Conservation (phyloP, 2,888 invertebrate species). For the Esperia sulphurella region DNA sequence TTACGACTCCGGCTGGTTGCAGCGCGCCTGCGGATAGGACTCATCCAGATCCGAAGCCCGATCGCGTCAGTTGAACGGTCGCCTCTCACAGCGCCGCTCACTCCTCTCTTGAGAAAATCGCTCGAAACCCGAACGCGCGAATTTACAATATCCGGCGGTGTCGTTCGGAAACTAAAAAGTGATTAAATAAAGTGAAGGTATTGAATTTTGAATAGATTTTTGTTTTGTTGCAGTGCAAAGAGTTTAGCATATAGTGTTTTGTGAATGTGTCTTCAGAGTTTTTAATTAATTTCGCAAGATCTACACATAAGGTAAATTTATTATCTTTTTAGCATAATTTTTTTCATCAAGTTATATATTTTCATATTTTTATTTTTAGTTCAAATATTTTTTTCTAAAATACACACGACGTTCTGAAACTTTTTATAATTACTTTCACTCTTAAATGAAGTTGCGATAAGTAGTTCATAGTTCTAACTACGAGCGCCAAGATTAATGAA, state of each 20-base stretch:
- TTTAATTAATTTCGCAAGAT: background rate
- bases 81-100: slow-evolving; percentile 35
- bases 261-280: background rate
- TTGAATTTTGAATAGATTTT: background rate
- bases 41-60: slow-evolving; percentile 17
- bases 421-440: too few species aligned
- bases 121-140: slow-evolving; percentile 7
- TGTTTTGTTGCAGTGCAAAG: background rate
- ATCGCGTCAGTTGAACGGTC: slow-evolving; percentile 23
- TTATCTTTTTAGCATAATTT: too few species aligned
- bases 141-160: slow-evolving; percentile 11
- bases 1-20: slow-evolving; percentile 14
- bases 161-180: background rate
- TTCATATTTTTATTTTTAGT: too few species aligned
- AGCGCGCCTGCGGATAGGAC: slow-evolving; percentile 38
- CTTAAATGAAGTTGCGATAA: too few species aligned
- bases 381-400: too few species aligned
- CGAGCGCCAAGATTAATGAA: background rate
- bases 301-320: background rate
- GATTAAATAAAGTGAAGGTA: background rate
- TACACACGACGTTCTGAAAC: too few species aligned
- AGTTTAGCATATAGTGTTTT: background rate
- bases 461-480: too few species aligned
- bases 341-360: too few species aligned
- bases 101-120: background rate